Conservation (phyloP, 2,797 vertebrate genomes). For the Lagocephalus sceleratus region DNA sequence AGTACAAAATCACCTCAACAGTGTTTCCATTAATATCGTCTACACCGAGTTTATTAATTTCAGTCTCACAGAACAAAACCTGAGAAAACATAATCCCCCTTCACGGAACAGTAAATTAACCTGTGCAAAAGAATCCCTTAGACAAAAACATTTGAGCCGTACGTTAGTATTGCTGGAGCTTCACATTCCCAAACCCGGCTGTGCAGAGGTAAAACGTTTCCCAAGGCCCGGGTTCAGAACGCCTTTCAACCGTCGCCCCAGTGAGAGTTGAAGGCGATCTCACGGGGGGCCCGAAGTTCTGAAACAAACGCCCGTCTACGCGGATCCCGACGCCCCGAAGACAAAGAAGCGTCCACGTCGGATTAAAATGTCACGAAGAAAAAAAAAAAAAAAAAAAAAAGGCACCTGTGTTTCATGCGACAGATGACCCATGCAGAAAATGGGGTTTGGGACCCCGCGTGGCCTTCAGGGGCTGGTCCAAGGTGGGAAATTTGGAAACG, state of each 20-base stretch:
- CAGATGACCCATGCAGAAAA: no score
- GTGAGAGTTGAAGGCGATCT: neutral
- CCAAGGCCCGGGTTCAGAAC: conserved; percentile 1
- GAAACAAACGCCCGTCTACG: no score
- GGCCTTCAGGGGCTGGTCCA: no score
- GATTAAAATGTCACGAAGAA: no score
- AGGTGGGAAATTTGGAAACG: no score
- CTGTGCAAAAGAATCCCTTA: neutral
- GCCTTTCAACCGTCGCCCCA: no score
- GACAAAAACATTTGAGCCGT: conserved; percentile 5
- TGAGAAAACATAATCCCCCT: neutral
- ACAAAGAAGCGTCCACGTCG: no score
- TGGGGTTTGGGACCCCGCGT: no score
- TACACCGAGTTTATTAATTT: conserved; percentile 24
- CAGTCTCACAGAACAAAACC: conserved; percentile 9
- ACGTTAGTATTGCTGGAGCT: neutral
- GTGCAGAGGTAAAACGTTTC: neutral
- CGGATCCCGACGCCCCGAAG: no score
- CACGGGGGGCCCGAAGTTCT: neutral
- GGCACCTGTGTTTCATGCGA: no score
- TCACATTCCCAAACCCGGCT: neutral
- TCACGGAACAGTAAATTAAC: conserved; percentile 28
- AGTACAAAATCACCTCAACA: conserved; percentile 62
- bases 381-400: no score
- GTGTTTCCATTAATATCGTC: conserved; percentile 64